Conservation (phyloP, 2,113 vertebrate genomes). For the Hippocampus comes region DNA sequence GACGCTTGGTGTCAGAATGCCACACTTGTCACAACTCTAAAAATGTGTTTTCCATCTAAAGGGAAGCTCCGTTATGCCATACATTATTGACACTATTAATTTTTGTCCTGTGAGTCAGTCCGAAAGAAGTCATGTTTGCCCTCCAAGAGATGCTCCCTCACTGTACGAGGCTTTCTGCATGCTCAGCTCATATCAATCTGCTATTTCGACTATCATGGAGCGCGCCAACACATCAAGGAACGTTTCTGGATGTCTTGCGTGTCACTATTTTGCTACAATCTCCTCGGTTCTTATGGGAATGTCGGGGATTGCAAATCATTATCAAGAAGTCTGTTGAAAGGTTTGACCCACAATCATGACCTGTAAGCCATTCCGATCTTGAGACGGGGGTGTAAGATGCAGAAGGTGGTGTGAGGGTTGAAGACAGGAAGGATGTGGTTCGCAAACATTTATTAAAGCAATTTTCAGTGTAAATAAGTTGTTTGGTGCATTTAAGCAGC, state of each 20-base stretch:
- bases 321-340: not conserved
- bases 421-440: conserved; percentile 60
- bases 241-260: conserved; percentile 7
- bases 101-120: conserved; percentile 46
- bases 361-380: conserved; percentile 8
- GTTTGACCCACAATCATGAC: conserved; percentile 13
- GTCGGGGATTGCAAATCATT: not conserved
- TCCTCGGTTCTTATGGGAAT: not conserved
- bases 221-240: conserved; percentile 1
- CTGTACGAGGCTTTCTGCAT: not conserved
- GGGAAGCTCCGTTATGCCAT: conserved; percentile 39
- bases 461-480: not conserved
- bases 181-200: conserved; percentile 10
- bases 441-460: conserved; percentile 42
- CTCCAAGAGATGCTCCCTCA: conserved; percentile 12
- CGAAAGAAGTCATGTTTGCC: conserved; percentile 23
- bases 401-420: conserved; percentile 26
- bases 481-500: not conserved
- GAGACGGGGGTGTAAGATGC: conserved; percentile 19
- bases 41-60: not conserved
- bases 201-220: conserved; percentile 7
- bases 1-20: not conserved
- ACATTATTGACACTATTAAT: conserved; percentile 32
- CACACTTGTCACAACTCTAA: not conserved
- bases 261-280: conserved; percentile 3